phyloP scores from a whole-genome alignment of 2,797 vertebrate species.

The Alectoris magna region DNA sequence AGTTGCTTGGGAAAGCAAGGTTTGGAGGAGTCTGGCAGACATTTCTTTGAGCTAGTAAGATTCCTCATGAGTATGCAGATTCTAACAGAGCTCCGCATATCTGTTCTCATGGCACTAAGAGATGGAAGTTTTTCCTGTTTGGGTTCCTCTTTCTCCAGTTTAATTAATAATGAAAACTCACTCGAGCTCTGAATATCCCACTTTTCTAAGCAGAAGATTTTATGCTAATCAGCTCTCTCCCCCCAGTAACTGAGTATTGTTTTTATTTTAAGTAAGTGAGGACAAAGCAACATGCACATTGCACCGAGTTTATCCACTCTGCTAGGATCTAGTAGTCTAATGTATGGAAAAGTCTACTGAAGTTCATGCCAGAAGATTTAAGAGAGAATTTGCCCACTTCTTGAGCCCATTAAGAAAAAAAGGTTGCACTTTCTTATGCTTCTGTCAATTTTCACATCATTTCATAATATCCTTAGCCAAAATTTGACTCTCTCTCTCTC shows the following conservation, averaged over 20 bases:
- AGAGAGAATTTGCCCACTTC: not conserved
- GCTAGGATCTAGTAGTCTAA: not conserved
- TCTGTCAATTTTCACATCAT: not conserved
- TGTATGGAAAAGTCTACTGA: not conserved
- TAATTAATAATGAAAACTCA: not conserved
- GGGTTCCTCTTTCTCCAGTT: conserved; percentile 39
- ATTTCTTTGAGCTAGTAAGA: conserved; percentile 58
- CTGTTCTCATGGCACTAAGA: conserved; percentile 28
- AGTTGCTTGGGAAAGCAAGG: conserved; percentile 57
- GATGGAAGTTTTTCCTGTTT: conserved; percentile 37
- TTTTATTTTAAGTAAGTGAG: conserved; percentile 16
- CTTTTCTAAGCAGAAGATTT: not conserved
- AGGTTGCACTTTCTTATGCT: not conserved
- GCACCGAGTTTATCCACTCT: not conserved
- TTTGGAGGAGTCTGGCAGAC: conserved; percentile 64
- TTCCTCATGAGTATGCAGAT: conserved; percentile 61
- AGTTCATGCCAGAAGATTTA: not conserved
- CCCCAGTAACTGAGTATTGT: not conserved
- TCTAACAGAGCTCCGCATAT: conserved; percentile 52
- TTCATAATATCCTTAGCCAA: not conserved
- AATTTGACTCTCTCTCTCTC: not conserved
- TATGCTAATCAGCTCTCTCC: not conserved
- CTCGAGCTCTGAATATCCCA: not conserved
- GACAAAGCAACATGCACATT: not conserved
- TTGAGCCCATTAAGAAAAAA: not conserved